Base-by-base conservation (phyloP, 37 sponge, comb jelly and placozoan genomes). In the Dysidea cf. avara region DNA sequence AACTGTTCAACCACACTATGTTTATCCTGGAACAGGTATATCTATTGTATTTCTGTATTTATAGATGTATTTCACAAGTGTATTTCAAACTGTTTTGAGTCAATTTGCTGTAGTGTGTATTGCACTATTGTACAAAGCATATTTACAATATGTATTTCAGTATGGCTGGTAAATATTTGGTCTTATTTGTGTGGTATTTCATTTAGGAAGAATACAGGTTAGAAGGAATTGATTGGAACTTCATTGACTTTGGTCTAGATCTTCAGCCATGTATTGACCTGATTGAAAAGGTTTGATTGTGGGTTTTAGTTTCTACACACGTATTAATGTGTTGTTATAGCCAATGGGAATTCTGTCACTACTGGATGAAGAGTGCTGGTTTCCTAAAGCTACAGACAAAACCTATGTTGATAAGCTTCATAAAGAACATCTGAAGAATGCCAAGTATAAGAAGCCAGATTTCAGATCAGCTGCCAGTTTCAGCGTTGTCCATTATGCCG, bases 1-100 rank as follows among this genome's bases (percentile, higher is more conserved):
- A 99, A 75, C 82, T 99, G 73, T 99, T 99, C 85, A 99, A 99
- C 83, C 93, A 99, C 87, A 95, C 95, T 65, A 99, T 99, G 99
- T 99, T 99, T 78, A 84, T 92, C 18, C 78, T 99, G 81, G 99
- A 99, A 73, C 92, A 92, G 83, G 84, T 81, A 46, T 25, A 56
- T 30, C 6, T 29, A 9, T 25, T 25, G 31, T 56, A 56, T 30
- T 30, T 56, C 31, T 13, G 5, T 63, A 63, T 63, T 32, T 58
- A 58, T 58, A 26, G 22, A 58, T 58, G 31, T 56, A 13, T 58
- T 3, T 73, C 4, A 40, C n/a, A n/a, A n/a, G n/a, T n/a, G n/a
- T n/a, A n/a, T n/a, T n/a, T n/a, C n/a, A 49, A 49, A 18, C 16
- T 49, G 16, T 49, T 18, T 18, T 16, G 13, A 16, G 16, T 49